A percentile compares a stretch with the other conserved stretches of the same genome.
These are phyloP conservation scores for Drosophila asahinai DNA, from an alignment of 1,140 invertebrate species.

Conservation along the genomic window DNA sequence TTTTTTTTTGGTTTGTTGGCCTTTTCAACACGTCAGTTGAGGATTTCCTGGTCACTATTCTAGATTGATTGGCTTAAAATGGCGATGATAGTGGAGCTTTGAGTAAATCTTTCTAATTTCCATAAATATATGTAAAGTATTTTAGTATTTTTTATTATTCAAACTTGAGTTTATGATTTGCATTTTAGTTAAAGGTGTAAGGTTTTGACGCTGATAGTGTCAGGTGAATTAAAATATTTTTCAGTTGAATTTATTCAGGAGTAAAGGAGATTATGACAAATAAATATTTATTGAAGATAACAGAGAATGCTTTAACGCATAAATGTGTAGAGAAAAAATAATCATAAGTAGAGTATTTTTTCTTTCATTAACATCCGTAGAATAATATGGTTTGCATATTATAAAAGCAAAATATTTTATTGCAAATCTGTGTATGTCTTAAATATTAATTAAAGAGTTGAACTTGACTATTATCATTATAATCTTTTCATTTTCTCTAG, in stretches of 20 bases:
- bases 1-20: conserved; percentile 6
- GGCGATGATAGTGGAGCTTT: conserved; percentile 4
- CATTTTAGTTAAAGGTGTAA: conserved; percentile 4
- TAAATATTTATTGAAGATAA: neutral
- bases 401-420: too few relatives aligned
- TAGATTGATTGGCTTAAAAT: conserved; percentile 34
- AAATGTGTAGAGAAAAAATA: too few relatives aligned
- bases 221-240: neutral
- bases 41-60: conserved; percentile 14
- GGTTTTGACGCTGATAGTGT: conserved; percentile 5
- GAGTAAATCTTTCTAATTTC: conserved; percentile 5
- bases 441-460: too few relatives aligned
- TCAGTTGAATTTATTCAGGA: neutral
- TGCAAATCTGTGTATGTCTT: too few relatives aligned
- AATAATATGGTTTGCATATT: too few relatives aligned
- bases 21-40: conserved; percentile 22
- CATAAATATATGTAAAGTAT: conserved; percentile 11
- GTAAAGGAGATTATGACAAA: neutral
- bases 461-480: too few relatives aligned
- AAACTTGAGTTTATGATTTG: conserved; percentile 4
- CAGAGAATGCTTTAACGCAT: too few relatives aligned
- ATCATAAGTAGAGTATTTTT: too few relatives aligned
- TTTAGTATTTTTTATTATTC: conserved; percentile 10
- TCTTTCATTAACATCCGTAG: too few relatives aligned
- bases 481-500: too few relatives aligned